phyloP scores from a whole-genome alignment of 1,140 invertebrate genomes.

The Platyscapa corneri region DNA sequence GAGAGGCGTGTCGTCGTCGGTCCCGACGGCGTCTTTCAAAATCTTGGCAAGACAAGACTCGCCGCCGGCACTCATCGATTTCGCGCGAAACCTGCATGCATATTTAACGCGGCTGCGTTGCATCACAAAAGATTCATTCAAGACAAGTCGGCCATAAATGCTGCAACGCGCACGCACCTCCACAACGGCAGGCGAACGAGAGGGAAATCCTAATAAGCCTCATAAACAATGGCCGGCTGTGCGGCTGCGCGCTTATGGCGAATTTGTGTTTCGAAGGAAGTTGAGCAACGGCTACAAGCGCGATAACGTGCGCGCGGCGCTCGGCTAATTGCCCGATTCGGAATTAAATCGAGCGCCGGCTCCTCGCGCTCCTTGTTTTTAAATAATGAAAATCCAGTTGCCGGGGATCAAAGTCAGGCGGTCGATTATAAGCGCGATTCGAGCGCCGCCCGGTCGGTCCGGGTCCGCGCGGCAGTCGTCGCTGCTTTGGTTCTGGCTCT shows the following conservation, averaged over 20 bases:
- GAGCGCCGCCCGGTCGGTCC: too few relatives aligned
- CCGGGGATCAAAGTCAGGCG: too few relatives aligned
- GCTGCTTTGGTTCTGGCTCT: too few relatives aligned
- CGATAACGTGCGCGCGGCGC: too few relatives aligned
- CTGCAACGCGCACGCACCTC: neutral
- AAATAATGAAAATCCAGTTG: too few relatives aligned
- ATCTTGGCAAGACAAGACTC: neutral
- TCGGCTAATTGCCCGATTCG: too few relatives aligned
- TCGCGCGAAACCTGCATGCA: slow-evolving; percentile 5
- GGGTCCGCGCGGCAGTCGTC: too few relatives aligned
- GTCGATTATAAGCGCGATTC: too few relatives aligned
- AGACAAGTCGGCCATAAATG: neutral
- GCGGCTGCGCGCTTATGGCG: neutral
- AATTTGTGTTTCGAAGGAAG: slow-evolving; percentile 5
- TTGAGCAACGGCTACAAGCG: neutral
- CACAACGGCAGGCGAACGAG: neutral
- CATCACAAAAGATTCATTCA: slow-evolving; percentile 21
- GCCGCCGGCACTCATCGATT: neutral
- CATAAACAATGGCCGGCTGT: neutral
- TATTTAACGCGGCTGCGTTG: neutral
- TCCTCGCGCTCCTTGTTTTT: too few relatives aligned
- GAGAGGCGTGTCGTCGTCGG: too few relatives aligned
- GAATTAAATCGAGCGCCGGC: too few relatives aligned
- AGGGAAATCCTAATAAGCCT: slow-evolving; percentile 22
- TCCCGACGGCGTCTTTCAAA: too few relatives aligned